Conservation (phyloP, 2,797 vertebrate genomes). For the Odontamblyopus rebecca region DNA sequence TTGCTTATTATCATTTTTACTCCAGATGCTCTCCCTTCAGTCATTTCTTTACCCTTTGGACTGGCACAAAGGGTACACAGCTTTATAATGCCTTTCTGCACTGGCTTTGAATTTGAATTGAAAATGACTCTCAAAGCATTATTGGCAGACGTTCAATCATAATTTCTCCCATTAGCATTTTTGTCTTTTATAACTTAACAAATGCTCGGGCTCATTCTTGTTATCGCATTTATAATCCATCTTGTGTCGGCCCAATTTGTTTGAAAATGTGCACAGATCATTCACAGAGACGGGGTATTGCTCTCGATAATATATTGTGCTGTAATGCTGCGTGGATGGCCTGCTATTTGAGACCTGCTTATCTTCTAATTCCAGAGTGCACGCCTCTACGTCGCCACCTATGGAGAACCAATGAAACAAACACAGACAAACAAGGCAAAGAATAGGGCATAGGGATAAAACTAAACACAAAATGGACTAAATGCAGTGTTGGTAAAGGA, state of each 20-base stretch:
- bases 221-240: conserved; percentile 2
- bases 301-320: not conserved
- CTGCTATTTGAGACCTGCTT: conserved; percentile 22
- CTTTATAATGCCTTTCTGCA: not conserved
- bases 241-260: not conserved
- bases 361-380: conserved; percentile 34
- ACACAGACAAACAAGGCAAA: conserved; percentile 16
- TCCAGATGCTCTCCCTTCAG: too few species aligned
- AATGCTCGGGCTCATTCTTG: not conserved
- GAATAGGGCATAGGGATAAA: conserved; percentile 7
- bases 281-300: not conserved
- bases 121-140: not conserved
- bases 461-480: conserved; percentile 13
- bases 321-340: not conserved
- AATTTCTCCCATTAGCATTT: not conserved
- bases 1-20: too few species aligned
- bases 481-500: conserved; percentile 33
- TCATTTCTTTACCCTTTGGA: not conserved
- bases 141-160: conserved; percentile 4
- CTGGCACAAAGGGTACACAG: not conserved
- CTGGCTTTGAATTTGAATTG: not conserved
- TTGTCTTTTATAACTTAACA: not conserved
- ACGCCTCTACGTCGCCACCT: conserved; percentile 39
- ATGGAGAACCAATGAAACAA: conserved; percentile 1
- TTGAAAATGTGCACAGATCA: conserved; percentile 9